Evolutionary conservation across 2,797 vertebrate genomes (phyloP), one percentile per base, ranked within the genome.

Genomic region (Huso huso): DNA sequence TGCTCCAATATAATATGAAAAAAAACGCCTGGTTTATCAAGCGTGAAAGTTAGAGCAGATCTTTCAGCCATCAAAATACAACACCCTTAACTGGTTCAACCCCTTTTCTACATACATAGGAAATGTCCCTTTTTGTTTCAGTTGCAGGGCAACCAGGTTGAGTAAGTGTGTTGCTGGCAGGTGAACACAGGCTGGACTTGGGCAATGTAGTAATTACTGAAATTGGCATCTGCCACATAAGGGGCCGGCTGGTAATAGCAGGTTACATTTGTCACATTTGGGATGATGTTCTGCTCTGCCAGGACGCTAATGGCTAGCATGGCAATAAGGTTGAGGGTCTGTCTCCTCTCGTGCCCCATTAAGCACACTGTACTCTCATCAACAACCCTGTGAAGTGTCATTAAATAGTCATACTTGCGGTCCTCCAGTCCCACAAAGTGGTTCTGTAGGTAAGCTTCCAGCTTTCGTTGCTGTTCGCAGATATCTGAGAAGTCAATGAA

Each of bases 401-500:
- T 94, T 82, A 99, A 89, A 87, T 99, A 99, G 82, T 99, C 96
- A 65, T 99, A 98, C 93, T 99, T 99, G 90, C 95, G 93, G 84
- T 98, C 95, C 86, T 99, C 97, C 82, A 97, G 86, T 72, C 96
- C 97, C 83, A 98, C 93, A 76, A 99, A 99, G 91, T 99, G 97
- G 89, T 99, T 99, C 82, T 99, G 96, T 81, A 99, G 93, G 86
- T 99, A 99, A 73, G 94, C 95, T 88, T 99, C 95, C 88, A 99
- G 91, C 87, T 99, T 99, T 70, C 96, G 90, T 81, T 94, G 96
- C 86, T 99, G 96, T 73, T 99, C 96, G 11, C 91, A 89, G 49
- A 99, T 98, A 80, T 99, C 96, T 10, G 96, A 89, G 86, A 99
- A 99, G 90, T 99, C 96, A 74, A 99, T 99, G 86, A 99, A 99